Evolutionary conservation across 2,797 vertebrate genomes (phyloP), one percentile per base, ranked within the genome.

Genomic region (Lithobates sylvaticus): DNA sequence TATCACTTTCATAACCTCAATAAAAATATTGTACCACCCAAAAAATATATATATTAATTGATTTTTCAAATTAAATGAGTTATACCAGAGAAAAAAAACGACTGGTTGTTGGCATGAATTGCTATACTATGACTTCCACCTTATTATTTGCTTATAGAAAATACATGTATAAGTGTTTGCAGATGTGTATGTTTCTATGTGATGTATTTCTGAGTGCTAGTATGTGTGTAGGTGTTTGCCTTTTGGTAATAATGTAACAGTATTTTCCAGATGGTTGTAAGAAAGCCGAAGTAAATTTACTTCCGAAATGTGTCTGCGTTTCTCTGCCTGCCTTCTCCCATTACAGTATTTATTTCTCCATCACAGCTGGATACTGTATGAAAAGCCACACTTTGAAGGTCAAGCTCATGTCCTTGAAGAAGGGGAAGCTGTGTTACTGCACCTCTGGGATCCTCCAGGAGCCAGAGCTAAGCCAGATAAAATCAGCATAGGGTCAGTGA

Each of bases 321-420:
- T 78, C 4, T 39, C 75, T 74, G 36, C 23, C 68, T 44, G 15
- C 23, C 2, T 83, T 75, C 74, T 83, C 26, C 23, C 65, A 67
- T 78, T 75, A 67, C 76, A 71, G 29, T 78, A 78, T 83, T 76
- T 84, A 9, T 87, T 58, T 87, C 71, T 76, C 93, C 87, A 83
- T 91, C 91, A 67, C 89, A 97, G 96, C 84, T 97, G 96, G 96
- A 94, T 96, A 89, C 90, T 97, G 69, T 97, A 96, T 91, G 94
- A 94, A 89, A 95, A 96, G 84, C 92, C 94, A 15, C 90, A 93
- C 87, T 96, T 95, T 90, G 91, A 91, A 84, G 96, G 96, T 74
- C 93, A 91, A 67, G 96, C 94, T 75, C 89, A 93, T 1, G 89
- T 96, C 3, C 90, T 97, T 42, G 96, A 96, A 91, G 96, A 96